Evolutionary conservation across 37 sponge, comb jelly and placozoan species (phyloP), one percentile per base, ranked within the genome.

Genomic region (Theonella swinhoei): DNA sequence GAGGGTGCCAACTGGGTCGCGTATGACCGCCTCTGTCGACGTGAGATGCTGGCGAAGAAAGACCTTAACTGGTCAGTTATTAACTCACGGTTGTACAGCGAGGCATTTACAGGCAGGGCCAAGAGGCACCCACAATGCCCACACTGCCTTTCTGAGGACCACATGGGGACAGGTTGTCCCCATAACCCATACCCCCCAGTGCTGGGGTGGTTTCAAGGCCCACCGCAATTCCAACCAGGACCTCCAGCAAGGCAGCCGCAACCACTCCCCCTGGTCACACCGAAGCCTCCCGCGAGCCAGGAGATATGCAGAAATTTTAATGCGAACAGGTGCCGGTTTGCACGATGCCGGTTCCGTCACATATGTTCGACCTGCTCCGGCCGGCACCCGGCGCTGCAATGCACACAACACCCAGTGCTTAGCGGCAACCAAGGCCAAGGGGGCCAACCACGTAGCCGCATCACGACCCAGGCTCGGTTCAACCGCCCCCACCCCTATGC

Each of bases 41-140:
- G 78, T n/a, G 64, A 58, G 35, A 47, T 47, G 24, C 14, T 62
- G 24, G 64, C 62, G 11, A 23, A n/a, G 64, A 77, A 77, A 36
- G 36, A 59, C 33, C 64, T 77, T n/a, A 77, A 77, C 37, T 77
- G 78, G 78, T 59, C 64, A 19, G 36, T 32, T 26, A 24, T 22
- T 32, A 62, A 77, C 64, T 20, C 64, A 26, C 64, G 36, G 1
- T 35, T 77, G 25, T 77, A 77, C 64, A 77, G 24, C 35, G 64
- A 77, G 33, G 40, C 64, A 17, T 77, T 60, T 62, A 77, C 78
- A 25, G 78, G 78, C 25, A 30, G 64, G 23, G 62, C 78, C 31
- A 24, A 63, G 14, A 20, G 63, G n/a, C 54, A 60, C 30, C 62
- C 78, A 5, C 78, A 63, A 20, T 77, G 78, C 78, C 36, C 37